Evolutionary conservation across 2,888 invertebrate species (phyloP).

Genomic region (Pseudococcus viburni): DNA sequence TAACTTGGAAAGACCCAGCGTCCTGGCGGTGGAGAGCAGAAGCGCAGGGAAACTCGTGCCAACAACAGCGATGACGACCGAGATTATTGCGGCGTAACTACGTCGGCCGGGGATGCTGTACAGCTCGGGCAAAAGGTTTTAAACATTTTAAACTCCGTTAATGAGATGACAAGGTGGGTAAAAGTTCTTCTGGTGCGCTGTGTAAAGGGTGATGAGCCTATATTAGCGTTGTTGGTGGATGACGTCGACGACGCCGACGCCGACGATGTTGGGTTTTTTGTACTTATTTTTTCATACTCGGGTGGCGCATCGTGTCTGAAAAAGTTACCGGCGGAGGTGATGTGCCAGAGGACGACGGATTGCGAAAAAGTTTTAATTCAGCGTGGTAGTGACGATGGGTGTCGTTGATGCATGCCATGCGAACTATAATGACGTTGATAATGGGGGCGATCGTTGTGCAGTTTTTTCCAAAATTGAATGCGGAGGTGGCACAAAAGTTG

Average conservation of each 20-base stretch:
- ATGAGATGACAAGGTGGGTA: conserved; percentile 47
- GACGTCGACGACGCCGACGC: background rate
- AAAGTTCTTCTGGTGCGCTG: background rate
- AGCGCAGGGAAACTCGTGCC: conserved; percentile 8
- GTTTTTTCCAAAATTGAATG: too few species aligned
- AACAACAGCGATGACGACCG: conserved; percentile 44
- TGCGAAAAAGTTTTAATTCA: conserved; percentile 8
- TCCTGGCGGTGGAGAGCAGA: background rate
- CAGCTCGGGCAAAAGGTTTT: conserved; percentile 8
- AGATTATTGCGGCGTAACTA: conserved; percentile 20
- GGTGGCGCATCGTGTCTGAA: background rate
- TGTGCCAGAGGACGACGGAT: background rate
- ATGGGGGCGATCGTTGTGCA: too few species aligned
- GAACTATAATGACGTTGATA: background rate
- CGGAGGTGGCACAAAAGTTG: too few species aligned
- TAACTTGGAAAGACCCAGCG: background rate
- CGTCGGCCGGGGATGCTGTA: background rate
- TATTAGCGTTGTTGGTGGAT: conserved; percentile 14
- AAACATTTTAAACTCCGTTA: conserved; percentile 49
- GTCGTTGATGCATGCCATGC: background rate
- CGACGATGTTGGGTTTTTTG: background rate
- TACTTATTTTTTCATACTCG: background rate
- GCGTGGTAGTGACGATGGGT: background rate
- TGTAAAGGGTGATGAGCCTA: conserved; percentile 31
- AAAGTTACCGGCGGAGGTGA: background rate